Conservation (phyloP, 2,888 invertebrate species). For the Drosophila demipolita region DNA sequence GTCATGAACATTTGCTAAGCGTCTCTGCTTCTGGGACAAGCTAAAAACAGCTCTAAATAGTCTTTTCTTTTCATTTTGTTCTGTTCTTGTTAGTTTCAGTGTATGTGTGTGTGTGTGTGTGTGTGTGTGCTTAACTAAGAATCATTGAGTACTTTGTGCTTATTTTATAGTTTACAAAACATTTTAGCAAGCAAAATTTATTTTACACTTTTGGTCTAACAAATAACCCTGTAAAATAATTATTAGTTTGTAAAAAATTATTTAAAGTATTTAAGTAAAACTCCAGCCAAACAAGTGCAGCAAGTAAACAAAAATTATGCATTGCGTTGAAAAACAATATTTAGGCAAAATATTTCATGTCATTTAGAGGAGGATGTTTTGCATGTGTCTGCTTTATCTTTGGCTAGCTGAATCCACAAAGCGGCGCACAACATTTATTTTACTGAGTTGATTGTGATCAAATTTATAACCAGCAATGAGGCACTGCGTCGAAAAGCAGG, state of each 20-base stretch:
- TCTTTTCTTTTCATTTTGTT: not conserved
- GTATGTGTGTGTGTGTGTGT: not conserved
- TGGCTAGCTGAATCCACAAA: constrained; percentile 42
- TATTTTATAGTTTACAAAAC: constrained; percentile 9
- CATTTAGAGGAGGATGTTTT: constrained; percentile 9
- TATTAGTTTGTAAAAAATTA: not conserved
- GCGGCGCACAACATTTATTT: constrained; percentile 63
- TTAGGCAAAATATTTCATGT: constrained; percentile 56
- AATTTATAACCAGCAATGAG: constrained; percentile 71
- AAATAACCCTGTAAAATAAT: not conserved
- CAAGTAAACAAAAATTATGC: not conserved
- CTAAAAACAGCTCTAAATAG: constrained; percentile 48
- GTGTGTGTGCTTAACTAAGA: constrained; percentile 43
- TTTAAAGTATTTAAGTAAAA: not conserved
- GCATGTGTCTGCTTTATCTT: constrained; percentile 25
- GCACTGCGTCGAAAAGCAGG: constrained; percentile 62
- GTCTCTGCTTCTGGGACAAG: constrained; percentile 28
- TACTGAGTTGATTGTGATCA: constrained; percentile 72
- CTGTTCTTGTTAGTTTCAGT: constrained; percentile 9
- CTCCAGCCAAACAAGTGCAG: not conserved
- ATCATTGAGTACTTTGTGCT: constrained; percentile 35
- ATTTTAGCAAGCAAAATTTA: not conserved
- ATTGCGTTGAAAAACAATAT: constrained; percentile 35
- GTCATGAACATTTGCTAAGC: constrained; percentile 26
- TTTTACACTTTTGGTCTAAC: not conserved